Conservation (phyloP, 2,797 vertebrate species). For the Molossus alvarezi region DNA sequence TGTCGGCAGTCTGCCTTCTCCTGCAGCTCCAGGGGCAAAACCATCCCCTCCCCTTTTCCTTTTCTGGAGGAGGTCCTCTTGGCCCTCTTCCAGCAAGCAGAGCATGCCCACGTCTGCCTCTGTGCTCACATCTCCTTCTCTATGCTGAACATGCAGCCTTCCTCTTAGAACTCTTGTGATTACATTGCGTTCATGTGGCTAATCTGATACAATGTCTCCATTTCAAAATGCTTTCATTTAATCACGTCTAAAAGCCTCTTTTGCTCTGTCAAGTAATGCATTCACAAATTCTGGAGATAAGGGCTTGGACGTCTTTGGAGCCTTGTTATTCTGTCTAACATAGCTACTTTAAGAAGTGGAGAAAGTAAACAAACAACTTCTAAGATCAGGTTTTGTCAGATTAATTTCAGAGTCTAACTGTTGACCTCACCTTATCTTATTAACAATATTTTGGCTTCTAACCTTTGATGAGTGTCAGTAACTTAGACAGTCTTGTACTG, state of each 20-base stretch:
- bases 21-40: background rate
- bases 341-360: background rate
- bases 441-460: background rate
- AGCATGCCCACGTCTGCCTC: background rate
- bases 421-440: background rate
- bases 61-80: background rate
- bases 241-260: background rate
- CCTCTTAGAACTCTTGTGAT: background rate
- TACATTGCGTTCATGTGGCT: background rate
- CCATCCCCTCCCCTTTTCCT: background rate
- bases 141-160: background rate
- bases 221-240: background rate
- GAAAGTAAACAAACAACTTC: background rate
- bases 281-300: background rate
- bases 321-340: background rate
- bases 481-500: background rate
- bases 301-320: background rate
- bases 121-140: background rate
- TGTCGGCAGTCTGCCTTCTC: background rate
- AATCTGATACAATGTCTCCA: background rate
- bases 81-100: background rate
- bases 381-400: constrained; percentile 15
- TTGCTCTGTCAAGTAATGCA: background rate
- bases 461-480: background rate
- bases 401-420: background rate